Percentiles rank a stretch among this genome's conserved stretches.
Conservation (phyloP, 2,797 vertebrate species). For the Myotis myotis region DNA sequence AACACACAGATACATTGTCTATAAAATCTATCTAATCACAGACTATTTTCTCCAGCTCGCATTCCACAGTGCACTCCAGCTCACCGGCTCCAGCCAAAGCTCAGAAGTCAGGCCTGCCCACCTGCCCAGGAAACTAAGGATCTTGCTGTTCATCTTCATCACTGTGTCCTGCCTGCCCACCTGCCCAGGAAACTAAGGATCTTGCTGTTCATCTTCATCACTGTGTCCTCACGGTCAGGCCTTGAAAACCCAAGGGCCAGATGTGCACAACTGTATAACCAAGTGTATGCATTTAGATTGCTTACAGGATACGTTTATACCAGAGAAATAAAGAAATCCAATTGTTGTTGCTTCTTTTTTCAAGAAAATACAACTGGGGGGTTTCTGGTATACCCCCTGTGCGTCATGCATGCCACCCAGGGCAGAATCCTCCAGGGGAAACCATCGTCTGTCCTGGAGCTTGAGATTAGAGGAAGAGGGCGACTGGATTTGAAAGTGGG, state of each 20-base stretch:
- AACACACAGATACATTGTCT: neutral
- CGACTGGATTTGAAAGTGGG: neutral
- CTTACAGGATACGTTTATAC: neutral
- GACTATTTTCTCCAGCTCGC: neutral
- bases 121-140: neutral
- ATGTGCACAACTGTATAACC: neutral
- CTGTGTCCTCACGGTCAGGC: neutral
- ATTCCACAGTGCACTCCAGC: neutral
- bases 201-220: neutral
- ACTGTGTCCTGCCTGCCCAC: fast-evolving
- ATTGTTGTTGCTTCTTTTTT: neutral
- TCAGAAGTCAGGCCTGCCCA: neutral
- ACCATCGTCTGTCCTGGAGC: neutral
- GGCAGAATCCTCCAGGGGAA: neutral
- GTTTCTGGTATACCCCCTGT: neutral
- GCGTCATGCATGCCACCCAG: neutral
- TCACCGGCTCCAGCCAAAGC: neutral
- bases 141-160: neutral
- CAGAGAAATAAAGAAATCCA: neutral
- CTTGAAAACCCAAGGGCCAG: neutral
- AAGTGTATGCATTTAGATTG: neutral
- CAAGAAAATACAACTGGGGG: neutral
- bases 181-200: neutral
- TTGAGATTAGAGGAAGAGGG: too few relatives aligned
- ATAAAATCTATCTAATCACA: neutral